Base-by-base conservation (phyloP, 2,888 invertebrate genomes). In the Gymnosoma rotundatum region DNA sequence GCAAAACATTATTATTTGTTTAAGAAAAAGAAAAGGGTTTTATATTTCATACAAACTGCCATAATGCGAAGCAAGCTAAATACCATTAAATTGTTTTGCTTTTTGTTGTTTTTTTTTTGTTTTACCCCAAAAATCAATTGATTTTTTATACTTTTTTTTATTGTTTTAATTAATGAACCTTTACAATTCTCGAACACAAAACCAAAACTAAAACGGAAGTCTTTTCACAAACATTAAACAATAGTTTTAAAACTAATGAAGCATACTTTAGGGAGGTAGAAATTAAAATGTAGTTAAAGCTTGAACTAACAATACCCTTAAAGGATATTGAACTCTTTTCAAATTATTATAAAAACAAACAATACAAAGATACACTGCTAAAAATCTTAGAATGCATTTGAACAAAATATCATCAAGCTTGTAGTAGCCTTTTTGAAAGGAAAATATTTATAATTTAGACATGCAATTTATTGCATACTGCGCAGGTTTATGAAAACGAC, bases 381-480 rank as follows among this genome's bases (percentile, higher is more conserved):
- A 50, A 69, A 75, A 75, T 25, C 14, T 18, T 16, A 25, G n/a
- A 50, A 42, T 70, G 63, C 61, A 63, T 42, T 6, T 16, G 16
- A 52, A 58, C 58, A 76, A 73, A 72, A 20, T 54, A 52, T 74
- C 56, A 69, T 66, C 21, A 61, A 60, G 60, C 60, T 70, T 45
- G 36, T 60, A 50, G 48, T 8, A 42, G 42, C 7, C 16, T 38
- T 69, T 5, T 52, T 56, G 20, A 56, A 45, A 69, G 18, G 14
- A 56, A 75, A 81, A 75, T 70, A 73, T 78, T 81, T 78, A 78
- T 78, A 73, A 81, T 74, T 78, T 78, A 73, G 58, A 56, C 72
- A 76, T 80, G 83, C 69, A 84, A 64, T 81, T 81, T 84, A 76
- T 73, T 76, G 80, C 80, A 83, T 50, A 84, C 80, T 84, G 83